Conservation (phyloP, 1,140 invertebrate species). For the Drosophila triauraria region DNA sequence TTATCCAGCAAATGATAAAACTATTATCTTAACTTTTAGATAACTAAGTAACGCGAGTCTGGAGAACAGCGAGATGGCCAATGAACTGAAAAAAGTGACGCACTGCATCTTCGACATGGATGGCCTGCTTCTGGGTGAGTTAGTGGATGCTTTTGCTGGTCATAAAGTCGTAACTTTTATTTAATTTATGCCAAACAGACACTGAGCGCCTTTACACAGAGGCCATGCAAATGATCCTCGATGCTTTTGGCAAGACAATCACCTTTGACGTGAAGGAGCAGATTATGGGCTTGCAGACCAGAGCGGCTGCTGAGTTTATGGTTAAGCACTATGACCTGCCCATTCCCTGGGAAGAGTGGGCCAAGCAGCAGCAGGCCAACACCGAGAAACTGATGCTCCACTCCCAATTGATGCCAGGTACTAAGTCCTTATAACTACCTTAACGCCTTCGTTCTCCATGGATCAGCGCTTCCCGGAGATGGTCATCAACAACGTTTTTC, state of each 20-base stretch:
- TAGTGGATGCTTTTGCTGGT: slow-evolving; percentile 25
- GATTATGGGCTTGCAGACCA: slow-evolving; percentile 90
- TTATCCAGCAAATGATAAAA: not conserved
- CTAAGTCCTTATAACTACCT: slow-evolving; percentile 29
- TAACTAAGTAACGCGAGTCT: slow-evolving; percentile 6
- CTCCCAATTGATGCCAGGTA: slow-evolving; percentile 89
- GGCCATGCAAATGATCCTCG: slow-evolving; percentile 89
- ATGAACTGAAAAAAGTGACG: slow-evolving; percentile 88
- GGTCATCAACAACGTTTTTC: slow-evolving; percentile 86
- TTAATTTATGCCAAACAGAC: slow-evolving; percentile 86
- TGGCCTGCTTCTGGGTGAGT: slow-evolving; percentile 91
- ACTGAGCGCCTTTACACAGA: slow-evolving; percentile 92
- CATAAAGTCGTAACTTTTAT: not conserved
- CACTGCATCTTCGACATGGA: slow-evolving; percentile 95
- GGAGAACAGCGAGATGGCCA: slow-evolving; percentile 8
- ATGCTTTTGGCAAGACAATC: slow-evolving; percentile 89
- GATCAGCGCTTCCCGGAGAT: slow-evolving; percentile 88
- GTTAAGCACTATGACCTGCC: slow-evolving; percentile 89
- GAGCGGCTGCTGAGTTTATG: slow-evolving; percentile 87
- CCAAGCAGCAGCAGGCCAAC: slow-evolving; percentile 81
- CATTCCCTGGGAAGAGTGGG: slow-evolving; percentile 89
- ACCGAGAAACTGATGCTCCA: slow-evolving; percentile 86
- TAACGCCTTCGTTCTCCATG: slow-evolving; percentile 1
- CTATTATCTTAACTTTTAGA: not conserved
- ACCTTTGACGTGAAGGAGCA: slow-evolving; percentile 91